phyloP scores from a whole-genome alignment of 2,888 invertebrate genomes.

The Agrotis segetum region DNA sequence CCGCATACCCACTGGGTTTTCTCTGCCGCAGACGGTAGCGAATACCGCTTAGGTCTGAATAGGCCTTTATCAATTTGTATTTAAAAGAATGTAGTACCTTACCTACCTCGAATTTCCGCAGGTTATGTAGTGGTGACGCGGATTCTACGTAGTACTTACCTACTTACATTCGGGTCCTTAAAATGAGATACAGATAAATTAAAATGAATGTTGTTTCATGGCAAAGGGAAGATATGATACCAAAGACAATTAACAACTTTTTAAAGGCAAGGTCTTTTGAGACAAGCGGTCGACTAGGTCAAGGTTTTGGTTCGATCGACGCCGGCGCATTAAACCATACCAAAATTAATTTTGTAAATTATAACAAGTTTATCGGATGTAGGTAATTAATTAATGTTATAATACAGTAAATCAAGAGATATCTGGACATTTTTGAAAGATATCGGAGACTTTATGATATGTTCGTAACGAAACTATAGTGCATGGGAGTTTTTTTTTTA shows the following conservation, averaged over 20 bases:
- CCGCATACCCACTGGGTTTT: too few species aligned
- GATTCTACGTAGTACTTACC: too few species aligned
- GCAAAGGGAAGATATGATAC: conserved; percentile 1
- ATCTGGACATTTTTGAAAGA: neutral
- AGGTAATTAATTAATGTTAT: conserved; percentile 19
- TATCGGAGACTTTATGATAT: neutral
- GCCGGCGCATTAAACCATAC: conserved; percentile 10
- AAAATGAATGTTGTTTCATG: neutral
- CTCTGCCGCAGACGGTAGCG: too few species aligned
- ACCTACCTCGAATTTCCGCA: too few species aligned
- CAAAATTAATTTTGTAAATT: conserved; percentile 30
- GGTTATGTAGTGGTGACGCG: too few species aligned
- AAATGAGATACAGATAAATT: too few species aligned
- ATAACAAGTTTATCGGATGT: conserved; percentile 17
- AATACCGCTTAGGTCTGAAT: too few species aligned
- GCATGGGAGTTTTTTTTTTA: neutral
- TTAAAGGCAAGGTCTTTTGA: conserved; percentile 23
- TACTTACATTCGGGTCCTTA: neutral
- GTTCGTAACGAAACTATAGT: neutral
- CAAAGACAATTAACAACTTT: conserved; percentile 15
- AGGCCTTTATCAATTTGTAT: too few species aligned
- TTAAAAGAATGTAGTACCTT: too few species aligned
- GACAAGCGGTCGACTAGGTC: conserved; percentile 41
- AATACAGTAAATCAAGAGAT: neutral
- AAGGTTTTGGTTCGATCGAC: conserved; percentile 36